Evolutionary conservation across 1,140 invertebrate species (phyloP), one percentile per base, ranked within the genome.

Genomic region (Drosophila orosa): DNA sequence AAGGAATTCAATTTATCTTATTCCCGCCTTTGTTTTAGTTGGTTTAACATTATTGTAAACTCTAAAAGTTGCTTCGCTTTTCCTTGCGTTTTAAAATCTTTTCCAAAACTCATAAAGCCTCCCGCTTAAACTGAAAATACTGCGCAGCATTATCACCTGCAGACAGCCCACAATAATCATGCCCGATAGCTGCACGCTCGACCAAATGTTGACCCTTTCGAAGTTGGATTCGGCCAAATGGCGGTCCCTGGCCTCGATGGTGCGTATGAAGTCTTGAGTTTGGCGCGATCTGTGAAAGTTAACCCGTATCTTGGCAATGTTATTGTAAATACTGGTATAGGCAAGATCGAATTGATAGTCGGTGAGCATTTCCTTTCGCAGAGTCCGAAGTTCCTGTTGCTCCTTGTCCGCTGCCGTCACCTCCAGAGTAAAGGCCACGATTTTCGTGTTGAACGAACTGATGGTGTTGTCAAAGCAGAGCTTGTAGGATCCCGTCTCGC

Each of bases 381-480:
- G 24, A 8, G 33, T 10, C 13, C 74, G 52, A 1, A 40, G 42
- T 1, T 89, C 74, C 13, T 56, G 27, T 2, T 62, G 62, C 13
- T 84, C 63, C 3, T 48, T 31, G 37, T 80, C 67, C 92, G 48
- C 94, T 92, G 40, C 93, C 90, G 45, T 94, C 94, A 58, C 95
- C 92, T 78, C 95, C 92, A 27, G 96, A 77, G 90, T 96, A 95
- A 92, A 97, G 95, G 89, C 95, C 95, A 17, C 97, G 94, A 62
- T 95, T 94, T 97, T 97, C 15, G 93, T 92, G 72, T 95, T 95
- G 83, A 96, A 96, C 0, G 94, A 93, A 78, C 96, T 96, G 79
- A 96, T 96, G 2, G 94, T 95, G 82, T 97, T 97, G 80, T 97
- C 96, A 80, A 97, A 96, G 83, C 96, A 97, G 63, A 97, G 94